Evolutionary conservation across 2,888 invertebrate species (phyloP).

Genomic region (Ephialtes manifestator): DNA sequence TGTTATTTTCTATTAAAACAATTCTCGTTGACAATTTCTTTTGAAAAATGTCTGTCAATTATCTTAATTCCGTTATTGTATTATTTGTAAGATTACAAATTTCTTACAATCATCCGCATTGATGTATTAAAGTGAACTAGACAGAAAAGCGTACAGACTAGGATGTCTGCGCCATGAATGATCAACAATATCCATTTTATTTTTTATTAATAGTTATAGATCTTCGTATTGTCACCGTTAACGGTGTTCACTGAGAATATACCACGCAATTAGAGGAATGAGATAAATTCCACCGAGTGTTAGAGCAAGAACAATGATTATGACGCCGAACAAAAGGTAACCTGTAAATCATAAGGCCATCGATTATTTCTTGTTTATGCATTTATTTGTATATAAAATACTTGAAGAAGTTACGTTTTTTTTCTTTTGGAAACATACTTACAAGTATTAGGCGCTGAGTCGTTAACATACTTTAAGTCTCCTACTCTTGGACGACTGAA

Average conservation of each 20-base stretch:
- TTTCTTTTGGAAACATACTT: background rate
- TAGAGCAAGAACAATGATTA: background rate
- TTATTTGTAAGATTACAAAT: background rate
- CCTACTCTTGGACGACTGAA: background rate
- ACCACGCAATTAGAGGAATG: background rate
- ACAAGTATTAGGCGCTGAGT: background rate
- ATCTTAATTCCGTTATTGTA: background rate
- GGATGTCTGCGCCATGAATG: background rate
- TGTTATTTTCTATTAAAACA: background rate
- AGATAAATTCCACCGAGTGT: conserved; percentile 15
- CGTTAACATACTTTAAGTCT: background rate
- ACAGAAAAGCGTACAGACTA: background rate
- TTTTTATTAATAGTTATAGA: background rate
- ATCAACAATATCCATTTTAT: background rate
- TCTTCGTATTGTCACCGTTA: background rate
- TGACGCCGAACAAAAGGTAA: conserved; percentile 3
- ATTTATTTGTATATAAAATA: background rate
- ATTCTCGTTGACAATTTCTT: background rate
- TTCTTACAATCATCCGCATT: background rate
- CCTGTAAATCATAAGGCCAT: conserved; percentile 9
- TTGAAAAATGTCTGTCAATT: background rate
- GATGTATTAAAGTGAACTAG: background rate
- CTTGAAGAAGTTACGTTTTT: background rate
- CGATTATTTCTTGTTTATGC: background rate
- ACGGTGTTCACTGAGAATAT: background rate